Conservation (phyloP, 2,888 invertebrate genomes). For the Mesorhabditis sp. region DNA sequence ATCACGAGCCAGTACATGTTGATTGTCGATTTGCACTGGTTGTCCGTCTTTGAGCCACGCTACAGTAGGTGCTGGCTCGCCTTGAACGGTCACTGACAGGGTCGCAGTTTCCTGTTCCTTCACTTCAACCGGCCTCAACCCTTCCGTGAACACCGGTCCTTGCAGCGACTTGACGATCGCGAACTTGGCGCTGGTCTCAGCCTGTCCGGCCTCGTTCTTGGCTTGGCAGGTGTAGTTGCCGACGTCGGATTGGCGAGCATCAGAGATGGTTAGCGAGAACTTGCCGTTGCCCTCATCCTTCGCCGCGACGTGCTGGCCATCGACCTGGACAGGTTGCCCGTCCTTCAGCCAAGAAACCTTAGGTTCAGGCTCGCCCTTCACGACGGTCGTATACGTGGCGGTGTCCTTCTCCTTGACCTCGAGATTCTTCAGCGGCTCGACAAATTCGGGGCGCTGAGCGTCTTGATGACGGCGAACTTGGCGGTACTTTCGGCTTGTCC, state of each 20-base stretch:
- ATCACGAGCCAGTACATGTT: slow-evolving; percentile 32
- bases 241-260: slow-evolving; percentile 71
- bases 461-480: slow-evolving; percentile 23
- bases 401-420: slow-evolving; percentile 26
- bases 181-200: slow-evolving; percentile 64
- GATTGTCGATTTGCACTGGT: slow-evolving; percentile 62
- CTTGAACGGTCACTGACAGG: slow-evolving; percentile 27
- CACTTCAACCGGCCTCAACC: slow-evolving; percentile 72
- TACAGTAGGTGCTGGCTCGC: slow-evolving; percentile 68
- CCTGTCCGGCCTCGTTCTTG: slow-evolving; percentile 86
- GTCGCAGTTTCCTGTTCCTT: slow-evolving; percentile 68
- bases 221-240: slow-evolving; percentile 91
- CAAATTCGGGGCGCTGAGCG: slow-evolving; percentile 21
- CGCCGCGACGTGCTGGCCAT: slow-evolving; percentile 71
- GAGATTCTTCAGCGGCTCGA: slow-evolving; percentile 20
- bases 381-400: slow-evolving; percentile 66
- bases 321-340: slow-evolving; percentile 79
- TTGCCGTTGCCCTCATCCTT: slow-evolving; percentile 72
- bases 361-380: slow-evolving; percentile 83
- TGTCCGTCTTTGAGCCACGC: slow-evolving; percentile 83
- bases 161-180: slow-evolving; percentile 24
- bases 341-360: slow-evolving; percentile 91
- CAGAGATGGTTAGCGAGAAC: slow-evolving; percentile 61
- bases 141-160: slow-evolving; percentile 74
- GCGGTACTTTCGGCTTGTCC: slow-evolving; percentile 32